A percentile compares a stretch with the other conserved stretches of the same genome.
phyloP scores from a whole-genome alignment of 2,797 vertebrate species.

The Lepus townsendii region DNA sequence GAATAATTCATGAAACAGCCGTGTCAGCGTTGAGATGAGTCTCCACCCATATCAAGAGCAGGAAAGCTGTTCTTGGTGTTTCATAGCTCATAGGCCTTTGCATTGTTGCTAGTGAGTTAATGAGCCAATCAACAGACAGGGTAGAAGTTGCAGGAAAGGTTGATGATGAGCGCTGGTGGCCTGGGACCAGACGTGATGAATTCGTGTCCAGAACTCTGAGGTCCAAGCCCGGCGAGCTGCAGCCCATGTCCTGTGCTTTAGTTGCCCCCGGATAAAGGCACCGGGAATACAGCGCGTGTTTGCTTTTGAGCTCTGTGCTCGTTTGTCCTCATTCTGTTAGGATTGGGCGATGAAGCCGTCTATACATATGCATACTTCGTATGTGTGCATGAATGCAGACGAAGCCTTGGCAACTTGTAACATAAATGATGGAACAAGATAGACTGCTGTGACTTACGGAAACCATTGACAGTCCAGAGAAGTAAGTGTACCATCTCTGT shows the following conservation, averaged over 20 bases:
- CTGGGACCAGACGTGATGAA: background rate
- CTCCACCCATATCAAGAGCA: background rate
- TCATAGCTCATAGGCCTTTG: background rate
- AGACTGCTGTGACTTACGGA: background rate
- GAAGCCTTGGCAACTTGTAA: background rate
- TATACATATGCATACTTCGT: too few species aligned
- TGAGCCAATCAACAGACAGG: background rate
- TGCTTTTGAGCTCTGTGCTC: background rate
- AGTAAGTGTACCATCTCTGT: background rate
- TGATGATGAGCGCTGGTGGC: background rate
- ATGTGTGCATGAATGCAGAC: too few species aligned
- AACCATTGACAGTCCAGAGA: background rate
- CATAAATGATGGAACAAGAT: background rate
- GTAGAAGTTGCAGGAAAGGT: background rate
- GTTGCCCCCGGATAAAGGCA: background rate
- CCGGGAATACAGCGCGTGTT: background rate
- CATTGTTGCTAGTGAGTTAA: background rate
- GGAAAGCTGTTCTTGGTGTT: background rate
- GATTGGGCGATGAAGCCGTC: background rate
- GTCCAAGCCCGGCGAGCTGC: background rate
- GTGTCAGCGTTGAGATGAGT: background rate
- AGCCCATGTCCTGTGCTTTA: background rate
- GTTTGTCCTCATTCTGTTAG: background rate
- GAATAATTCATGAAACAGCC: background rate
- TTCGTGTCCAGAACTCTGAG: background rate